These are phyloP conservation scores for Argynnis bischoffii DNA, from an alignment of 2,888 invertebrate species.

Conservation along the genomic window DNA sequence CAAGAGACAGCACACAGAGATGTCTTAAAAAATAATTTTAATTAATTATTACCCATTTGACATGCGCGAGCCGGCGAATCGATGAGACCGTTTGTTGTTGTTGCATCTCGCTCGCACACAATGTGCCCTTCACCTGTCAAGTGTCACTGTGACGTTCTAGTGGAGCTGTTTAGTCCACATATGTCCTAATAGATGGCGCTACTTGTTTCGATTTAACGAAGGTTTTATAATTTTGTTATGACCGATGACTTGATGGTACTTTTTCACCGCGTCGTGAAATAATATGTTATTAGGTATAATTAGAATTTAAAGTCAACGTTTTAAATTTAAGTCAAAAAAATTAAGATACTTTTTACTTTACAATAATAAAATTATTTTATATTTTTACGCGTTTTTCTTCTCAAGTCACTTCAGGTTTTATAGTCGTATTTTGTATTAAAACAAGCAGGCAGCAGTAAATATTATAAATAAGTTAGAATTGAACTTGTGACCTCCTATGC, in stretches of 20 bases:
- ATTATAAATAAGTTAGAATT: too few species aligned
- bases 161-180: slow-evolving; percentile 54
- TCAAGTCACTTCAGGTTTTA: too few species aligned
- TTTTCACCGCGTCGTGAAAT: too few species aligned
- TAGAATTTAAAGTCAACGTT: too few species aligned
- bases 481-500: too few species aligned
- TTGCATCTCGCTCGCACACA: slow-evolving; percentile 57
- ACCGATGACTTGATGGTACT: background rate
- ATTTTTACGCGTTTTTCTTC: too few species aligned
- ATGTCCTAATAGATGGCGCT: slow-evolving; percentile 65
- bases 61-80: slow-evolving; percentile 78
- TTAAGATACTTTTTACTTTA: too few species aligned
- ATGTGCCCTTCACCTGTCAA: slow-evolving; percentile 47
- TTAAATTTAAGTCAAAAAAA: too few species aligned
- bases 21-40: slow-evolving; percentile 45
- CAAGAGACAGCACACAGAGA: background rate
- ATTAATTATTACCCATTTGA: slow-evolving; percentile 63
- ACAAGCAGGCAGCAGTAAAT: too few species aligned
- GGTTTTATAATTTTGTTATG: background rate
- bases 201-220: slow-evolving; percentile 41
- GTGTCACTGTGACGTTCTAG: slow-evolving; percentile 46
- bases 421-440: too few species aligned
- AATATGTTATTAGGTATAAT: too few species aligned
- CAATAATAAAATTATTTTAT: too few species aligned
- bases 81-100: slow-evolving; percentile 76